Evolutionary conservation across 2,888 invertebrate genomes (phyloP), one percentile per base, ranked within the genome.

Genomic region (Drosophila robusta): DNA sequence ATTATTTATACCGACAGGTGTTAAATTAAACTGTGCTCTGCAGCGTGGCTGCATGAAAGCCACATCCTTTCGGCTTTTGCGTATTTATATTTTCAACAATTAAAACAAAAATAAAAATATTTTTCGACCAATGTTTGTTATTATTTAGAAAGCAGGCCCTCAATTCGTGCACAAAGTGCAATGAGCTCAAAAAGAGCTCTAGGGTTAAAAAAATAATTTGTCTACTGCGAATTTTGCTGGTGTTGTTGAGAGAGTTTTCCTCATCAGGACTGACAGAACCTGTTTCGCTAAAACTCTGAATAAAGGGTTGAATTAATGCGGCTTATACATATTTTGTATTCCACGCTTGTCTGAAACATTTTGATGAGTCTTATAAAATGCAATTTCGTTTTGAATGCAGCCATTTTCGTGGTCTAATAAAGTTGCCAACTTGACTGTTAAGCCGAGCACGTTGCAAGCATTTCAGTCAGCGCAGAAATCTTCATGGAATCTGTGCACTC

Each of bases 401-500:
- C 42, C 9, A 4, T 63, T 51, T 51, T 22, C 22, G 64, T 64
- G 45, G 45, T 45, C 45, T 34, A 16, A 34, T 46, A 50, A 63
- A 32, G 29, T 63, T 51, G 34, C 29, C 52, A 65, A 52, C 12
- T 47, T 47, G 41, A 29, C 26, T 47, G 29, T 36, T 47, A 47
- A 65, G 41, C 65, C 52, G 39, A 24, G 52, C 46, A 64, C 64
- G 64, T 51, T 63, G 45, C 38, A 32, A 39, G 44, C 68, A 68
- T 58, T 71, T 55, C 38, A 50, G 55, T 73, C 66, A 12, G 45
- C 12, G 24, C 24, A 34, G 38, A 38, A 34, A 64, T 65, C 46
- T 54, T 24, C 47, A 47, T 69, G 52, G 70, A 83, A 83, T 83
- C 83, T 70, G 62, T 70, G 78, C 58, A 65, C 39, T 69, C 66